A percentile compares a stretch with the other conserved stretches of the same genome.
Conservation (phyloP, 2,113 vertebrate genomes). For the Sprattus sprattus region DNA sequence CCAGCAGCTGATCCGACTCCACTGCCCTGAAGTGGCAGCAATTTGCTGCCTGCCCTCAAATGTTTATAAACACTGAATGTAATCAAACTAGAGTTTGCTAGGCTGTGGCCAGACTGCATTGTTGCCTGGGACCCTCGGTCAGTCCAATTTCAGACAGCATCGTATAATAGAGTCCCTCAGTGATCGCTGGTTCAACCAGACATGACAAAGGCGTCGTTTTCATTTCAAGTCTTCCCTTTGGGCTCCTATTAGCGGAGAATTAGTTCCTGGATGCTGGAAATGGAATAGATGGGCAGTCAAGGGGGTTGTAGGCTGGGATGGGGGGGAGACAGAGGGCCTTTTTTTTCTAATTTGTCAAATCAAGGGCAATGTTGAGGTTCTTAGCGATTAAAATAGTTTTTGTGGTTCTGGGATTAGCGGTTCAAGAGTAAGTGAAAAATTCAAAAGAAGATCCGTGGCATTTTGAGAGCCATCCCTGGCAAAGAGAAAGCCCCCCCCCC, state of each 20-base stretch:
- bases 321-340: background rate
- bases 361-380: background rate
- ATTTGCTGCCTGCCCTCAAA: background rate
- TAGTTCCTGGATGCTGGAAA: background rate
- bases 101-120: background rate
- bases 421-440: slow-evolving; percentile 29
- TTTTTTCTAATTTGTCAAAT: background rate
- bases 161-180: background rate
- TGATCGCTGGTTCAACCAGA: background rate
- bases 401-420: background rate
- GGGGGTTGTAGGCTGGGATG: background rate
- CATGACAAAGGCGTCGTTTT: background rate
- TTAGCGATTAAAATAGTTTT: background rate
- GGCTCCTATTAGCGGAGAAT: background rate
- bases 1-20: background rate
- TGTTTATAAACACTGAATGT: background rate
- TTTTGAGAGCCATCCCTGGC: slow-evolving; percentile 17
- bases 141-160: background rate
- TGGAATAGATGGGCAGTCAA: background rate
- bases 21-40: background rate
- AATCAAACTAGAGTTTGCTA: background rate
- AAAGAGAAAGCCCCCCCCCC: slow-evolving; percentile 54
- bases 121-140: background rate
- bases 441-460: slow-evolving; percentile 62
- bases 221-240: background rate